These are phyloP conservation scores for Oreochromis aureus DNA, from an alignment of 2,113 vertebrate genomes.

Conservation along the genomic window DNA sequence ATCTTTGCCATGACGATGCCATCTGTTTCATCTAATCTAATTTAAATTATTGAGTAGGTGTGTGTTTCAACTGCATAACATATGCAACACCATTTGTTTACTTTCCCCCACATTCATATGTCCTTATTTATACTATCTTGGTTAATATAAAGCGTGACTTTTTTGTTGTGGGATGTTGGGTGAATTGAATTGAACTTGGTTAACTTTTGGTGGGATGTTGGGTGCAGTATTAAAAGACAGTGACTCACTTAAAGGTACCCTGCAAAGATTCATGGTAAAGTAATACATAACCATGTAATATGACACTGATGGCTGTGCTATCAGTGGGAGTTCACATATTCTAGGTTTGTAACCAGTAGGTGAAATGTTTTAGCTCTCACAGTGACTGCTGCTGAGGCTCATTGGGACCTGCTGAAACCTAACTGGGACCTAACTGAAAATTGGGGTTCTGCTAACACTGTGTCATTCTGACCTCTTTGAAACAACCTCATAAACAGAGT, in stretches of 20 bases:
- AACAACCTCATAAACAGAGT: neutral
- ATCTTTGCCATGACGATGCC: neutral
- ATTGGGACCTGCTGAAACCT: neutral
- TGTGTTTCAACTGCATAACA: neutral
- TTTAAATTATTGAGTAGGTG: neutral
- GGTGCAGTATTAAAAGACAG: neutral
- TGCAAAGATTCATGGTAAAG: neutral
- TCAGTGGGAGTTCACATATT: neutral
- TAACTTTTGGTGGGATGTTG: neutral
- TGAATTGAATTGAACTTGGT: too few species aligned
- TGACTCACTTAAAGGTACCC: neutral
- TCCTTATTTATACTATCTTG: too few species aligned
- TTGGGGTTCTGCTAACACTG: neutral
- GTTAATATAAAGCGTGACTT: too few species aligned
- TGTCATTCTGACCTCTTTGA: neutral
- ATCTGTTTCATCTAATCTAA: neutral
- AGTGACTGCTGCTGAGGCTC: neutral
- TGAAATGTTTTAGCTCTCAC: neutral
- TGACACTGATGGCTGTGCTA: neutral
- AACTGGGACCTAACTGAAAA: neutral
- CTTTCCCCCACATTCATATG: too few species aligned
- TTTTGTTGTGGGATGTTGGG: too few species aligned
- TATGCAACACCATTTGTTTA: neutral
- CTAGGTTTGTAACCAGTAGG: neutral
- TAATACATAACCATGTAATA: neutral